A percentile compares a stretch with the other conserved stretches of the same genome.
Evolutionary conservation across 2,113 vertebrate genomes (phyloP).

Genomic region (Dryoscopus gambensis): DNA sequence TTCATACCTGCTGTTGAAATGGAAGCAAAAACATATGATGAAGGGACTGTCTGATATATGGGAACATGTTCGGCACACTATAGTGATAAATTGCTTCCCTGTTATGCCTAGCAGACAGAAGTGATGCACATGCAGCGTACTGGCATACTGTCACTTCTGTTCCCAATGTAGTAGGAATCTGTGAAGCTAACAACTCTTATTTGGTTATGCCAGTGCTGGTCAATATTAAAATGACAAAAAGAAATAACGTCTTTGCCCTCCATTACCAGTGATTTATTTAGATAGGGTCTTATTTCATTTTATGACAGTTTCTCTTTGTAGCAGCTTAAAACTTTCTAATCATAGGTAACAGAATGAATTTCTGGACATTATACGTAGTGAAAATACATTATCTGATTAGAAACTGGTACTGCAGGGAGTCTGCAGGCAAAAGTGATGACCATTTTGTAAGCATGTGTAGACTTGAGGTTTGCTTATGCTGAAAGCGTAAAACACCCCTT

Average conservation of each 20-base stretch:
- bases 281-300: background rate
- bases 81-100: slow-evolving; percentile 19
- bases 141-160: background rate
- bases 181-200: background rate
- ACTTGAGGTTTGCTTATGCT: background rate
- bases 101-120: background rate
- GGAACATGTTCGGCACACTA: background rate
- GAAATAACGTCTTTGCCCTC: background rate
- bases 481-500: background rate
- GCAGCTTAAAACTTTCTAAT: background rate
- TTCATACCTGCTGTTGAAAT: background rate
- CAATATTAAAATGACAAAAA: background rate
- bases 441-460: background rate
- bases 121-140: background rate
- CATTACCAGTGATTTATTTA: background rate
- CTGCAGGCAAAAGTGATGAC: background rate
- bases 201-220: background rate
- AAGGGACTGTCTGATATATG: background rate
- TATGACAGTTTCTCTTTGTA: background rate
- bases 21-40: background rate
- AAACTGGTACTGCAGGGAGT: background rate
- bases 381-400: background rate
- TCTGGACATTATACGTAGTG: background rate
- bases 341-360: background rate
- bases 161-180: background rate